Evolutionary conservation across 64 coral and sea anemone species (phyloP).

Genomic region (Astreopora myriophthalma): DNA sequence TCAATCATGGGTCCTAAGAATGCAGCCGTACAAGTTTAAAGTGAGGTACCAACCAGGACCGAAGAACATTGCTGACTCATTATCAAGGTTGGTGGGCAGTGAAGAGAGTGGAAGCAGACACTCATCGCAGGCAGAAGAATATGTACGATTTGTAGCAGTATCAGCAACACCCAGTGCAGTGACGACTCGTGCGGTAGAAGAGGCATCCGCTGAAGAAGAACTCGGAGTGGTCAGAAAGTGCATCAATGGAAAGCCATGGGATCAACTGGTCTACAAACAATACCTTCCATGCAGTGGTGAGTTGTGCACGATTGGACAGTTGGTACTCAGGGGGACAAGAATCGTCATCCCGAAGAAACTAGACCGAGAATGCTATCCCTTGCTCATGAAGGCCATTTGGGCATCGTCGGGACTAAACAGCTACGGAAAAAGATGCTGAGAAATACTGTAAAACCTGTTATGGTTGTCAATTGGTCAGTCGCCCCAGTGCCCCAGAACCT

Average conservation of each 20-base stretch:
- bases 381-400: conserved; percentile 8
- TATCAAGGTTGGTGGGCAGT: background rate
- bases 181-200: background rate
- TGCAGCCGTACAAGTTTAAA: conserved; percentile 5
- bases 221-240: background rate
- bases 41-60: conserved; percentile 5
- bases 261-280: conserved; percentile 16
- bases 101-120: background rate
- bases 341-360: background rate
- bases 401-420: conserved; percentile 19
- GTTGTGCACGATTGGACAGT: background rate
- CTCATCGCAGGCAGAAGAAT: background rate
- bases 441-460: conserved; percentile 13
- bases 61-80: conserved; percentile 1
- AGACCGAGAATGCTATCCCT: background rate
- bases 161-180: background rate
- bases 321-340: background rate
- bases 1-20: conserved; percentile 14
- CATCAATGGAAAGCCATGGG: background rate
- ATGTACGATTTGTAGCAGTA: conserved; percentile 27
- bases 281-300: conserved; percentile 8
- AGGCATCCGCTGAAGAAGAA: conserved; percentile 10
- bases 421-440: background rate
- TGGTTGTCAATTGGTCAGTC: conserved; percentile 7
- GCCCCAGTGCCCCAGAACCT: background rate